These are phyloP conservation scores for Leptinotarsa lineolata DNA, from an alignment of 1,140 invertebrate genomes.

Conservation along the genomic window DNA sequence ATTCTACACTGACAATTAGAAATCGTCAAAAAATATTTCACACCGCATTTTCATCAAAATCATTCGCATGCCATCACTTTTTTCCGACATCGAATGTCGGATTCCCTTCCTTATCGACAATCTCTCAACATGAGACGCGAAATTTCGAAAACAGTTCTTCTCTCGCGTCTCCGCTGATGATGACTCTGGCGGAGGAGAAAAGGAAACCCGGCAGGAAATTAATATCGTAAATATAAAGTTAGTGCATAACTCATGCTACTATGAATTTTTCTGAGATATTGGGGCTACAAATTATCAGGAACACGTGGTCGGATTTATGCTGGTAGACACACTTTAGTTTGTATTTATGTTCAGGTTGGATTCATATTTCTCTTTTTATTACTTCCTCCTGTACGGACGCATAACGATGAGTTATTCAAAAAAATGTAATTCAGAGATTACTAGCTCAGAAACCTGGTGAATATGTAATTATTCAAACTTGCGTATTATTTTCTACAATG, in stretches of 20 bases:
- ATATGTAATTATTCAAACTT: too few relatives aligned
- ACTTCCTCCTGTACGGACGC: not conserved
- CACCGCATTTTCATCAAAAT: too few relatives aligned
- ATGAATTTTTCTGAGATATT: conserved; percentile 53
- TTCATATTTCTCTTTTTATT: conserved; percentile 26
- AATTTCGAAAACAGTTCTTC: conserved; percentile 16
- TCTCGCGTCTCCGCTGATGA: conserved; percentile 24
- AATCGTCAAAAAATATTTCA: too few relatives aligned
- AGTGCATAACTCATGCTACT: conserved; percentile 50
- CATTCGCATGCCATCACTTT: too few relatives aligned
- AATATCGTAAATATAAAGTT: conserved; percentile 56
- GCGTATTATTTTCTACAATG: too few relatives aligned
- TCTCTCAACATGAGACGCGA: not conserved
- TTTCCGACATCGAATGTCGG: too few relatives aligned
- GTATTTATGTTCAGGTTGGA: conserved; percentile 27
- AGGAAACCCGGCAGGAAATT: conserved; percentile 47
- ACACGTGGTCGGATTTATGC: conserved; percentile 54
- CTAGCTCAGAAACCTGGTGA: too few relatives aligned
- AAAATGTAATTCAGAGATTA: too few relatives aligned
- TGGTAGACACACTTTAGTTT: conserved; percentile 45
- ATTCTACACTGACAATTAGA: too few relatives aligned
- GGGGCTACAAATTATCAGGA: conserved; percentile 51
- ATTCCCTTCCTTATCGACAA: not conserved
- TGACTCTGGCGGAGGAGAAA: conserved; percentile 40
- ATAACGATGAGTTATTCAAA: not conserved